Conservation (phyloP, 2,888 invertebrate genomes). For the Caprella mutica region DNA sequence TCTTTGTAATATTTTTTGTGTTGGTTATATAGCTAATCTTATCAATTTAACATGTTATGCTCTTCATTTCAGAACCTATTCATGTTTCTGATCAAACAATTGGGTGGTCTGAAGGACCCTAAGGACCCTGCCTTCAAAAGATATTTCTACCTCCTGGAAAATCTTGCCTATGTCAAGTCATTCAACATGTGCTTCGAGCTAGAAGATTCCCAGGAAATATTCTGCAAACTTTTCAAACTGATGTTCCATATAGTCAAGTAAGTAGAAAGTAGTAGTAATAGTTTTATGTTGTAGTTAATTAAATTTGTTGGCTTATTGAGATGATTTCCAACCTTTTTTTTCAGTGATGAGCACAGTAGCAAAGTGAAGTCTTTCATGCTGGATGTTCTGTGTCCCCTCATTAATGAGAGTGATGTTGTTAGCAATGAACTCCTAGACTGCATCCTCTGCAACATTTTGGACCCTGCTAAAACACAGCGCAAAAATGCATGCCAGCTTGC, state of each 20-base stretch:
- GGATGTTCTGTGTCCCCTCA: constrained; percentile 84
- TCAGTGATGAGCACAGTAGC: constrained; percentile 83
- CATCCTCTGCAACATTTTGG: constrained; percentile 84
- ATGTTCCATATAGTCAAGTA: constrained; percentile 95
- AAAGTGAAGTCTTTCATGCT: constrained; percentile 95
- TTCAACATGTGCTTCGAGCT: constrained; percentile 98
- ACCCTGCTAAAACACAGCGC: constrained; percentile 78
- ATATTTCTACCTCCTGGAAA: constrained; percentile 93
- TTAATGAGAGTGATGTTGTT: constrained; percentile 89
- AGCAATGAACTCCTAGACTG: constrained; percentile 88
- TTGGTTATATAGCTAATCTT: neutral
- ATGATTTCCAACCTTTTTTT: constrained; percentile 34
- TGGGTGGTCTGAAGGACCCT: constrained; percentile 85
- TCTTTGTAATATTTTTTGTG: neutral
- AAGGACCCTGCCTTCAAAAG: constrained; percentile 95
- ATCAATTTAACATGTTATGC: neutral
- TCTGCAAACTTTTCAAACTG: constrained; percentile 79
- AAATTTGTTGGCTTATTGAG: neutral
- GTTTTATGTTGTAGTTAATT: neutral
- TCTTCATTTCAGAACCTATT: constrained; percentile 59
- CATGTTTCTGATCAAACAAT: constrained; percentile 83
- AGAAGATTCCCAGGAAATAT: constrained; percentile 94
- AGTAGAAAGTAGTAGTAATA: constrained; percentile 41
- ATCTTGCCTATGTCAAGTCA: constrained; percentile 92
- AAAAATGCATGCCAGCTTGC: constrained; percentile 83